Conservation (phyloP, 2,113 vertebrate genomes). For the Periophthalmodon schlosseri region DNA sequence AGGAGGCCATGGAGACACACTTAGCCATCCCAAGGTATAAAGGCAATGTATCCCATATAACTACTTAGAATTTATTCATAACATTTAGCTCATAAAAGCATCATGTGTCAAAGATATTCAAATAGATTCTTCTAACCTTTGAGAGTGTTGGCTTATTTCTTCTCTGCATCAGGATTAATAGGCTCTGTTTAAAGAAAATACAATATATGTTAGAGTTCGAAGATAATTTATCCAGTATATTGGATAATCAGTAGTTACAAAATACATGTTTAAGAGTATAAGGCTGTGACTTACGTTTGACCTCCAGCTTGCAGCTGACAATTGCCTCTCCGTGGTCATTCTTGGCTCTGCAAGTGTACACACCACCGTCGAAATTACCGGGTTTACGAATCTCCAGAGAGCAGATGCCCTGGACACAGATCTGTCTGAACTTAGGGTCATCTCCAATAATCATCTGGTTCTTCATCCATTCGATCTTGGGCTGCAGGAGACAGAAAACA, state of each 20-base stretch:
- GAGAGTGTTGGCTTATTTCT: constrained; percentile 65
- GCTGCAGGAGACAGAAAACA: constrained; percentile 71
- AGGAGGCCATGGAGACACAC: constrained; percentile 42
- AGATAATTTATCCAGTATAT: neutral
- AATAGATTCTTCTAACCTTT: constrained; percentile 59
- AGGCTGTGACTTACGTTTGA: constrained; percentile 83
- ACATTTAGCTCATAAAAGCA: neutral
- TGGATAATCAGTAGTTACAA: neutral
- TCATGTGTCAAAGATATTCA: neutral
- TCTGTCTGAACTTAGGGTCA: constrained; percentile 88
- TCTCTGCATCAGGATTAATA: constrained; percentile 58
- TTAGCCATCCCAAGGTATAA: constrained; percentile 55
- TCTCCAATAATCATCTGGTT: constrained; percentile 94
- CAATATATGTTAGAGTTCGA: neutral
- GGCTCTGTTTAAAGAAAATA: constrained; percentile 62
- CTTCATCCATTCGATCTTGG: constrained; percentile 93
- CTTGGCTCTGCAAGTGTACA: constrained; percentile 90
- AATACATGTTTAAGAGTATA: neutral
- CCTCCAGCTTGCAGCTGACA: constrained; percentile 88
- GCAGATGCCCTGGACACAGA: constrained; percentile 89
- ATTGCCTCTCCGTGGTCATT: constrained; percentile 86
- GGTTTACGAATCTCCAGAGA: constrained; percentile 95
- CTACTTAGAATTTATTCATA: neutral
- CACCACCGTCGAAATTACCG: constrained; percentile 86
- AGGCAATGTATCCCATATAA: constrained; percentile 11